Base-by-base conservation (phyloP, 2,888 invertebrate species). In the Cataglyphis altisquamis region DNA sequence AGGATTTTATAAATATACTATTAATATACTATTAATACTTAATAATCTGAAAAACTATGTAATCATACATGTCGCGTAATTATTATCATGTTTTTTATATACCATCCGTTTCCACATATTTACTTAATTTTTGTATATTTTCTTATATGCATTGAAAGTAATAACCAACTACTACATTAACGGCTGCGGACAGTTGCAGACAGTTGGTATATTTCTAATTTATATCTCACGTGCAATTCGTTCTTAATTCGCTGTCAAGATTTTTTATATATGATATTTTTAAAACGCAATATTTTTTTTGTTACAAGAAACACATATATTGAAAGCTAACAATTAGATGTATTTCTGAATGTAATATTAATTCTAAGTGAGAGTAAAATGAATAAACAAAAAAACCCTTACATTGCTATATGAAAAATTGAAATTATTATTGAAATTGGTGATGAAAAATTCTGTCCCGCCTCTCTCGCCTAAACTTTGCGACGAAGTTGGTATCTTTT, bases 1-100 rank as follows among this genome's bases (percentile, higher is more conserved):
- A 93, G 93, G 92, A 93, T 82, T 92, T 89, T 92, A 91, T 91
- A 90, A 85, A 84, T 63, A 73, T 70, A 82, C 80, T 87, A 82
- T 81, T 84, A 41, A 66, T 85, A 66, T 85, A 21, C 21, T 21
- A 21, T 21, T 21, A 21, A 21, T 21, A 82, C 29, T 85, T 87
- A 84, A 64, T 73, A 85, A 84, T 73, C 84, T 85, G 83, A 77
- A 84, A 83, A 87, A 75, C 82, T 81, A 77, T 78, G 77, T 82
- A 74, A 82, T 48, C 70, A 80, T 77, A 32, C 83, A 78, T 57
- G 63, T 18, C 62, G 75, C 45, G 12, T 74, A 70, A 63, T 82
- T 73, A 52, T 66, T 77, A 57, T 45, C 32, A 15, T 67, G 12
- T 73, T 64, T 41, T 41, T 12, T 32, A 45, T 52, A 52, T 32